Conservation (phyloP, 2,113 vertebrate species). For the Salvelinus namaycush region DNA sequence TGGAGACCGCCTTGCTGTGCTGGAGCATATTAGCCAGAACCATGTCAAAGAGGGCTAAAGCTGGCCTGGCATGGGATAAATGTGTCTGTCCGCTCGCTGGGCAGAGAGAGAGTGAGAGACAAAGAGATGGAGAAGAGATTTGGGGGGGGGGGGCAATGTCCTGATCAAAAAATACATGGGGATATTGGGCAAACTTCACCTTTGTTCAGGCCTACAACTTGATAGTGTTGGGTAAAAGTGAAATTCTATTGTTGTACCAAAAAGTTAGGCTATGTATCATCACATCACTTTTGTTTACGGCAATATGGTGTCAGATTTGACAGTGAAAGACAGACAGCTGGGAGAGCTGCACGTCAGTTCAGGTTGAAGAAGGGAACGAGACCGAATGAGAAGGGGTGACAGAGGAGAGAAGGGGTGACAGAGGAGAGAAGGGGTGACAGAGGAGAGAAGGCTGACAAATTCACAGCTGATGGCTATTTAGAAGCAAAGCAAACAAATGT, state of each 20-base stretch:
- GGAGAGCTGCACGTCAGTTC: background rate
- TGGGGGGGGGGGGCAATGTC: slow-evolving; percentile 4
- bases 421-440: background rate
- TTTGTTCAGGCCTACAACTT: slow-evolving; percentile 3
- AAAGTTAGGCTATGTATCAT: background rate
- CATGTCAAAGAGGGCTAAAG: slow-evolving; percentile 67
- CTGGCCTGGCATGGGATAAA: slow-evolving; percentile 51
- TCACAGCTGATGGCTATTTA: slow-evolving; percentile 62
- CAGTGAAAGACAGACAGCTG: slow-evolving; percentile 32
- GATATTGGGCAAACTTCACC: background rate
- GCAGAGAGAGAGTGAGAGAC: background rate
- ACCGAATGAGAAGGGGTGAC: background rate
- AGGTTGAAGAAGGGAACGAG: background rate
- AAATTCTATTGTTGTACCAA: background rate
- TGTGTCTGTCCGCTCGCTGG: slow-evolving; percentile 22
- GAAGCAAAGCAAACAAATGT: slow-evolving; percentile 23
- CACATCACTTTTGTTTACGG: background rate
- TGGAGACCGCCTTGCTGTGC: slow-evolving; percentile 66
- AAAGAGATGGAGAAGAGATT: slow-evolving; percentile 27
- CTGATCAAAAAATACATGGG: background rate
- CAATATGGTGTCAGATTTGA: slow-evolving; percentile 34
- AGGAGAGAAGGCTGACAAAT: slow-evolving; percentile 54
- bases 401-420: background rate
- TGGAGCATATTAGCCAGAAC: slow-evolving; percentile 70
- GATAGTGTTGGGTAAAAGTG: background rate